Base-by-base conservation (phyloP, 1,140 invertebrate species). In the Pogonomyrmex californicus region DNA sequence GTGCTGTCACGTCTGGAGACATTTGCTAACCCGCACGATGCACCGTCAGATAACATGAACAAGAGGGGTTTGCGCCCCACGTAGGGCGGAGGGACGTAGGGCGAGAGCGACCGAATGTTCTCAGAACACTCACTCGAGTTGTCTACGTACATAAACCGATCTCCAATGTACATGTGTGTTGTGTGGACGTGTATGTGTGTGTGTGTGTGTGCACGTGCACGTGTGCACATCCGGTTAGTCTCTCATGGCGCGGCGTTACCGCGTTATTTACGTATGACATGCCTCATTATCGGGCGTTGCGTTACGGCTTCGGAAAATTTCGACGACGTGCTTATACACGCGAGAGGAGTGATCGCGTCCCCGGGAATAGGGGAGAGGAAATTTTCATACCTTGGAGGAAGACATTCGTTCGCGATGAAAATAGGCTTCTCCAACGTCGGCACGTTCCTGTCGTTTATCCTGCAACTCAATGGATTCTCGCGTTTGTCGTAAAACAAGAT, bases 31-130 rank as follows among this genome's bases (percentile, higher is more conserved):
- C 87, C 82, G 89, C 60, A 82, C 82, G 89, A 90, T 90, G 81
- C 88, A 90, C 82, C 66, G 83, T 90, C 71, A 77, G 89, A 90
- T 91, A 91, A 91, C 89, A 90, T 82, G 86, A 90, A 77, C 87
- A 76, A 88, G 86, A 90, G 88, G 38, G 44, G 65, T 36, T 66
- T 86, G 49, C 77, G 68, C 60, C 30, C 77, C 47, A n/a, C 49
- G 51, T 68, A 70, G 58, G 56, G 51, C 73, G 85, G 86, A 90
- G 90, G 86, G 78, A 89, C 58, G 41, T 68, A 68, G 65, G 76
- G 70, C 56, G 71, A 56, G 79, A 51, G 75, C 70, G 78, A 76
- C 78, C 86, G 78, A 91, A 90, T 82, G 82, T 79, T 83, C 54
- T 60, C 68, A n/a, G 44, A 70, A 49, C 60, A 62, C 47, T 77